A percentile compares a stretch with the other conserved stretches of the same genome.
Evolutionary conservation across 2,888 invertebrate genomes (phyloP).

Genomic region (Exocentrus adspersus): DNA sequence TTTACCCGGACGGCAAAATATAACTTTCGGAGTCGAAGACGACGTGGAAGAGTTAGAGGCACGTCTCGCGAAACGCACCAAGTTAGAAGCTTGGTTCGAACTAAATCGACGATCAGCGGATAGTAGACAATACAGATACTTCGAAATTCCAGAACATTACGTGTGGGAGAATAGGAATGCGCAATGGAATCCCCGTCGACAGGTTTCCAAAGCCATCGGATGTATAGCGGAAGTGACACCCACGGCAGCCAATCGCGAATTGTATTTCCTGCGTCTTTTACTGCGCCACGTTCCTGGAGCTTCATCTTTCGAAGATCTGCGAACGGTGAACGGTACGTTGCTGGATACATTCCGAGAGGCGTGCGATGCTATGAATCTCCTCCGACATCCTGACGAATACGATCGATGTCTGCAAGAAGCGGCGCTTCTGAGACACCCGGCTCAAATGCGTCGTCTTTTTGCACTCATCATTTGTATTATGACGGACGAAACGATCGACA

Average conservation of each 20-base stretch:
- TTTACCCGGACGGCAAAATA: background rate
- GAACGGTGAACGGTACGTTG: background rate
- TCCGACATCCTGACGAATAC: background rate
- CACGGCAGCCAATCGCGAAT: background rate
- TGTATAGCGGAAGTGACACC: background rate
- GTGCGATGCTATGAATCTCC: background rate
- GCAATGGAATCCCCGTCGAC: background rate
- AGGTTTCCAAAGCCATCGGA: background rate
- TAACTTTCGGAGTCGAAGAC: conserved; percentile 37
- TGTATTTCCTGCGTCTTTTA: background rate
- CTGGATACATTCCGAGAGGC: background rate
- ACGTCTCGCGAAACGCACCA: background rate
- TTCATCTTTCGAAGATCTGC: background rate
- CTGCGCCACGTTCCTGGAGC: background rate
- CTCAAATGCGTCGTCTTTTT: background rate
- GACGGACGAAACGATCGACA: background rate
- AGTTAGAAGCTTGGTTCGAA: background rate
- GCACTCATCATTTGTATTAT: background rate
- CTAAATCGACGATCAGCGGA: background rate
- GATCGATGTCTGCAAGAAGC: background rate
- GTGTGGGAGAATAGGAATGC: background rate
- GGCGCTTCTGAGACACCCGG: background rate
- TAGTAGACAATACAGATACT: background rate
- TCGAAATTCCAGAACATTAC: background rate
- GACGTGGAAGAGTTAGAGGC: background rate